phyloP scores from a whole-genome alignment of 1,140 invertebrate species.

The Drosophila kohkoa region DNA sequence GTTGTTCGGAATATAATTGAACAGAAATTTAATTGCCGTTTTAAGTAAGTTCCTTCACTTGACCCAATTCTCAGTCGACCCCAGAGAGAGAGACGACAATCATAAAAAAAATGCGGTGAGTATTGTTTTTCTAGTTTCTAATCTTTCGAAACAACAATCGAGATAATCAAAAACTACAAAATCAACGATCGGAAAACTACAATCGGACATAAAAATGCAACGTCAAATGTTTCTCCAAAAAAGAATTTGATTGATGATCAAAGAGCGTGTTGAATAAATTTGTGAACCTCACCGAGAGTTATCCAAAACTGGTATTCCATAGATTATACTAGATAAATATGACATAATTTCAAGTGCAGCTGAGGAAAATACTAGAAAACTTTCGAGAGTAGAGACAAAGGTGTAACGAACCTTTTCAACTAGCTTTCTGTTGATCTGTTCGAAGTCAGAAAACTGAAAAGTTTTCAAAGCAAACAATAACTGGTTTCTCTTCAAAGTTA shows the following conservation, averaged over 20 bases:
- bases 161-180: constrained; percentile 16
- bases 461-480: not conserved
- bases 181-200: constrained; percentile 23
- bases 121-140: constrained; percentile 24
- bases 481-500: constrained; percentile 32
- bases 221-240: constrained; percentile 1
- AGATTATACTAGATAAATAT: constrained; percentile 2
- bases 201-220: constrained; percentile 7
- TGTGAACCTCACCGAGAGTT: constrained; percentile 11
- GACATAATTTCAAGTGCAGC: constrained; percentile 19
- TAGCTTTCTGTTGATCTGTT: constrained; percentile 25
- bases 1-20: constrained; percentile 71
- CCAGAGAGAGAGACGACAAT: constrained; percentile 11
- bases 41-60: constrained; percentile 75
- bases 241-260: constrained; percentile 33
- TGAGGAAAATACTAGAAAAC: constrained; percentile 33
- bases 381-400: constrained; percentile 9
- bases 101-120: not conserved
- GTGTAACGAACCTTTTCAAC: constrained; percentile 39
- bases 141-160: constrained; percentile 31
- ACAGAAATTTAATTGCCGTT: constrained; percentile 79
- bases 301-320: constrained; percentile 14
- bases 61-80: constrained; percentile 75
- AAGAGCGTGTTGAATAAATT: constrained; percentile 43
- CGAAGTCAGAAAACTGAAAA: constrained; percentile 12